A percentile compares a stretch with the other conserved stretches of the same genome.
These are phyloP conservation scores for Aplysina aerophoba DNA, from an alignment of 37 sponge, comb jelly and placozoan genomes.

Conservation along the genomic window DNA sequence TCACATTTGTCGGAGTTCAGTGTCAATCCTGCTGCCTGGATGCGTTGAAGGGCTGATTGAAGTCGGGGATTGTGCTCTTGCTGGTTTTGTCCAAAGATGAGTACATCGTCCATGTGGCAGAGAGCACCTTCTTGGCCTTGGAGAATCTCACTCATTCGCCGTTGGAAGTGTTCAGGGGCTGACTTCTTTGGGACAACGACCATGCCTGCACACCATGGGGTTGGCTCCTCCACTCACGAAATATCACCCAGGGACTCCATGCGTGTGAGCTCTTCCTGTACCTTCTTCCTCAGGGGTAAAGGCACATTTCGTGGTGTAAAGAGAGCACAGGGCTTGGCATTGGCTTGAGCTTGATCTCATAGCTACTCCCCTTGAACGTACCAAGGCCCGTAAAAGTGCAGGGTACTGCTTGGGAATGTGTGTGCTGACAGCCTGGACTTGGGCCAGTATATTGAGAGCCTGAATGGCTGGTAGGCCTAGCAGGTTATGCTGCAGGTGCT, in stretches of 20 bases:
- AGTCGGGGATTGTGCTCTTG: constrained; percentile 22
- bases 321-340: constrained; percentile 5
- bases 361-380: constrained; percentile 1
- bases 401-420: background rate
- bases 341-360: constrained; percentile 3
- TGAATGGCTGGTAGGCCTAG: constrained; percentile 22
- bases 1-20: constrained; percentile 44
- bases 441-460: constrained; percentile 20
- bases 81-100: background rate
- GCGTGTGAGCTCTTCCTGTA: background rate
- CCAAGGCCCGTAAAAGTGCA: constrained; percentile 10
- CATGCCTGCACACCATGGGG: constrained; percentile 25
- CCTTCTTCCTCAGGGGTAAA: background rate
- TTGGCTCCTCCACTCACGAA: background rate
- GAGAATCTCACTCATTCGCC: background rate
- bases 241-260: constrained; percentile 18
- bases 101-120: constrained; percentile 21
- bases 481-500: constrained; percentile 16
- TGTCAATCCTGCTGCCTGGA: constrained; percentile 35
- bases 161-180: constrained; percentile 21
- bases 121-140: background rate
- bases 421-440: background rate
- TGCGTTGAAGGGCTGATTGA: constrained; percentile 5
- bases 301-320: constrained; percentile 17
- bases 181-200: constrained; percentile 29